Evolutionary conservation across 2,113 vertebrate genomes (phyloP).

Genomic region (Scopus umbretta): DNA sequence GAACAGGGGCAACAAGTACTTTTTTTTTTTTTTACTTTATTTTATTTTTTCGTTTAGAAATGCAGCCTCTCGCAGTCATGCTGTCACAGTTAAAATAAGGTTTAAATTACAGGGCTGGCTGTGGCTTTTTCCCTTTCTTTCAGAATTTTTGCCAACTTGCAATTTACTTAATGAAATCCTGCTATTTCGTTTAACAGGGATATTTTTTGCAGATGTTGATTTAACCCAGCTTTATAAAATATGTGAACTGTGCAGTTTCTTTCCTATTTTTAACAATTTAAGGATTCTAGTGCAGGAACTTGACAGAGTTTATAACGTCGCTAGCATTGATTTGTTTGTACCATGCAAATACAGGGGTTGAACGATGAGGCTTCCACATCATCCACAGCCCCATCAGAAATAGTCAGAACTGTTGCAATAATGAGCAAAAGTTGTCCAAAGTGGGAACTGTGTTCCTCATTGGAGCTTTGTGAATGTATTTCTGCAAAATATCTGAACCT

Average conservation of each 20-base stretch:
- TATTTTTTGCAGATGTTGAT: slow-evolving; percentile 92
- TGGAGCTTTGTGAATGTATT: not conserved
- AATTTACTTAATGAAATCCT: slow-evolving; percentile 99
- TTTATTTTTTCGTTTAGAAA: slow-evolving; percentile 71
- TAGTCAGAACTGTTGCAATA: not conserved
- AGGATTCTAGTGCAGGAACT: slow-evolving; percentile 32
- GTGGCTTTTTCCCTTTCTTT: slow-evolving; percentile 93
- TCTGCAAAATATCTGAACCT: not conserved
- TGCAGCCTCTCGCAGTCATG: slow-evolving; percentile 74
- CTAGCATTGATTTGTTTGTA: not conserved
- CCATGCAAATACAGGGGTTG: not conserved
- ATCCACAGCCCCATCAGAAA: not conserved
- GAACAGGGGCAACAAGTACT: not conserved
- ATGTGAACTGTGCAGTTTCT: slow-evolving; percentile 81
- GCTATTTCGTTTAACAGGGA: slow-evolving; percentile 92
- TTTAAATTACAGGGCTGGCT: slow-evolving; percentile 98
- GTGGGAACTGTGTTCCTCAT: not conserved
- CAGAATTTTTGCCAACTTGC: slow-evolving; percentile 96
- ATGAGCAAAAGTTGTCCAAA: not conserved
- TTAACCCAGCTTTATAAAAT: slow-evolving; percentile 85
- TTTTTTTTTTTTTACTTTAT: slow-evolving; percentile 54
- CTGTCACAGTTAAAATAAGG: slow-evolving; percentile 91
- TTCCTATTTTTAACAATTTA: slow-evolving; percentile 76
- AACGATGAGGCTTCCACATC: not conserved
- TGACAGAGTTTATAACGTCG: not conserved